Conservation (phyloP, 2,888 invertebrate genomes). For the Pollenia angustigena region DNA sequence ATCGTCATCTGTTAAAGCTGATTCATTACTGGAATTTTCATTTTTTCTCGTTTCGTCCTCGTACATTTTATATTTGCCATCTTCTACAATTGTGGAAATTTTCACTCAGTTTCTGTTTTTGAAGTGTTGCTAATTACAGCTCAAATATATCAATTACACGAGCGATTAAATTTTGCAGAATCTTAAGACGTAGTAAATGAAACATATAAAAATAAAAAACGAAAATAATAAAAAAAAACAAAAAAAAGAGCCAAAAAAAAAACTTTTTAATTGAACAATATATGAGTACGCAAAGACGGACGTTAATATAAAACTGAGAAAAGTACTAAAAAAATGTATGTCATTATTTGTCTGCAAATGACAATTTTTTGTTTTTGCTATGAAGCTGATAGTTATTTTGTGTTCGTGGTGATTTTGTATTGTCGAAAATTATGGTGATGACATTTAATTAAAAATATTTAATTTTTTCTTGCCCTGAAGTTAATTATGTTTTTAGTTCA, state of each 20-base stretch:
- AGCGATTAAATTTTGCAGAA: constrained; percentile 75
- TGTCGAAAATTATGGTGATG: constrained; percentile 57
- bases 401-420: constrained; percentile 31
- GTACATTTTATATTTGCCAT: constrained; percentile 31
- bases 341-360: background rate
- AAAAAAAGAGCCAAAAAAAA: no score
- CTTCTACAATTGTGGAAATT: constrained; percentile 49
- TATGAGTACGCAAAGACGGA: constrained; percentile 9
- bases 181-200: constrained; percentile 61
- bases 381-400: background rate
- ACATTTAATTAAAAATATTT: constrained; percentile 70
- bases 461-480: background rate
- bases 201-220: constrained; percentile 9
- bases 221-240: constrained; percentile 22
- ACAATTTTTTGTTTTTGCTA: constrained; percentile 29
- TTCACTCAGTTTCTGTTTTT: constrained; percentile 57
- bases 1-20: constrained; percentile 72
- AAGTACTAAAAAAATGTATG: background rate
- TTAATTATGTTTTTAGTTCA: constrained; percentile 31
- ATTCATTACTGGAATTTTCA: constrained; percentile 66
- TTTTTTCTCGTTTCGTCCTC: constrained; percentile 38
- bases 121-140: constrained; percentile 76
- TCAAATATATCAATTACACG: constrained; percentile 76
- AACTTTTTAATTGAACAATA: constrained; percentile 39
- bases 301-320: background rate